phyloP scores from a whole-genome alignment of 2,888 invertebrate genomes.

The Choreutis nemorana region DNA sequence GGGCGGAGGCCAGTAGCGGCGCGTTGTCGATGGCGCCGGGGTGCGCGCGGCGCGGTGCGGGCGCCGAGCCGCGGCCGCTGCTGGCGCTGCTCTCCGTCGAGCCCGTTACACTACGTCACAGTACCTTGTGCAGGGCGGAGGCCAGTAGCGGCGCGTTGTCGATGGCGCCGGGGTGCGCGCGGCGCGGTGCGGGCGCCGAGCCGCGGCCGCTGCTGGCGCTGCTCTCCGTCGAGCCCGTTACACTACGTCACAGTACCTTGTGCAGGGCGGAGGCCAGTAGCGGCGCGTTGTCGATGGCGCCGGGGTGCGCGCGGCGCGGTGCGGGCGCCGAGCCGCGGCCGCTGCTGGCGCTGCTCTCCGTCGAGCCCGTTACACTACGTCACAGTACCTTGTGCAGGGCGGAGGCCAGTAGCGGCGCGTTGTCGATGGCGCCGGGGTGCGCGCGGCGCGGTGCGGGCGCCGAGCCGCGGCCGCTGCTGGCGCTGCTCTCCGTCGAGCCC shows the following conservation, averaged over 20 bases:
- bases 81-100: too few species aligned
- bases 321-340: slow-evolving; percentile 52
- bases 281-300: slow-evolving; percentile 79
- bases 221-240: too few species aligned
- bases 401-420: slow-evolving; percentile 72
- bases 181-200: slow-evolving; percentile 32
- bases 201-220: too few species aligned
- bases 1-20: slow-evolving; percentile 69
- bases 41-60: slow-evolving; percentile 19
- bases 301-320: slow-evolving; percentile 53
- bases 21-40: slow-evolving; percentile 84
- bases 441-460: slow-evolving; percentile 20
- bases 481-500: too few species aligned
- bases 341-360: too few species aligned
- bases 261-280: slow-evolving; percentile 70
- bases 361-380: too few species aligned
- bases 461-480: too few species aligned
- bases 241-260: slow-evolving; percentile 51
- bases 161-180: slow-evolving; percentile 71
- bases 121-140: slow-evolving; percentile 68
- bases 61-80: too few species aligned
- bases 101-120: not conserved
- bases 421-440: slow-evolving; percentile 79
- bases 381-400: slow-evolving; percentile 65
- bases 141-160: slow-evolving; percentile 78